These are phyloP conservation scores for Chirona hameri DNA, from an alignment of 2,888 invertebrate species.

Conservation along the genomic window DNA sequence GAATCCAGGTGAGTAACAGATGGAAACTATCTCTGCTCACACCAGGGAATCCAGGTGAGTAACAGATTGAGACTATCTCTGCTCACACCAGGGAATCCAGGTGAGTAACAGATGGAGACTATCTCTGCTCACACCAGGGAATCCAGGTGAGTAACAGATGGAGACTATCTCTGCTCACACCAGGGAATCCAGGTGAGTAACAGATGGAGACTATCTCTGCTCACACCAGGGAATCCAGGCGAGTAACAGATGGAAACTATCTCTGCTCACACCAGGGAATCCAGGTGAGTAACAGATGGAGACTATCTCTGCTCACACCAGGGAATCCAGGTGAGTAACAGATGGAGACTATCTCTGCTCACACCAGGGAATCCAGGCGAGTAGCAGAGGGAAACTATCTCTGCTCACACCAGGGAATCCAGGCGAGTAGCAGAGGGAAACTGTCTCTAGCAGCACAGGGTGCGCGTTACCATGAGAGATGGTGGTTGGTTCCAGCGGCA, in stretches of 20 bases:
- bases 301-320: constrained; percentile 98
- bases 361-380: constrained; percentile 90
- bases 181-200: constrained; percentile 85
- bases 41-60: constrained; percentile 85
- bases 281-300: constrained; percentile 73
- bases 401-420: constrained; percentile 95
- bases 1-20: too few relatives aligned
- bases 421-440: constrained; percentile 55
- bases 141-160: constrained; percentile 80
- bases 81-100: constrained; percentile 96
- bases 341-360: constrained; percentile 98
- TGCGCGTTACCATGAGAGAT: too few relatives aligned
- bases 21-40: constrained; percentile 60
- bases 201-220: constrained; percentile 97
- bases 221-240: constrained; percentile 95
- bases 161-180: constrained; percentile 97
- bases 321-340: constrained; percentile 81
- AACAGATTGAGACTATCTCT: too few relatives aligned
- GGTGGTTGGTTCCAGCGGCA: too few relatives aligned
- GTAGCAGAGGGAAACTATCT: too few relatives aligned
- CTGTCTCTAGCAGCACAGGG: background rate
- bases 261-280: constrained; percentile 97
- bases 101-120: too few relatives aligned
- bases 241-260: too few relatives aligned
- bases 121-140: constrained; percentile 96